Percentiles rank a stretch among this genome's conserved stretches.
Conservation (phyloP, 2,888 invertebrate genomes). For the Pristionchus maxplancki region DNA sequence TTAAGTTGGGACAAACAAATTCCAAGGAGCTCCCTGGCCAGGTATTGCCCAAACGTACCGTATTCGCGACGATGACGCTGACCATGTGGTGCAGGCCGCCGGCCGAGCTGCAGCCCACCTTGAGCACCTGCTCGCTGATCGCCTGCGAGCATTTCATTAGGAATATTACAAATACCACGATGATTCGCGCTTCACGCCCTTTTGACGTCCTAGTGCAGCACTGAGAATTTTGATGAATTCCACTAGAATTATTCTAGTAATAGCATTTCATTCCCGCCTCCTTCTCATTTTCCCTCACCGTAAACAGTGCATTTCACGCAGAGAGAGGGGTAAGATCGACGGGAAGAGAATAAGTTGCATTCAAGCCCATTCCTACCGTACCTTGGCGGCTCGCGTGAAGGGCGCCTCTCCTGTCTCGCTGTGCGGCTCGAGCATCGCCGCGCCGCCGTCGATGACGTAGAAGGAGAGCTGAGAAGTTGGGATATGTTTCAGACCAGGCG, state of each 20-base stretch:
- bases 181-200: too few species aligned
- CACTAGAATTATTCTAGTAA: too few species aligned
- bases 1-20: too few species aligned
- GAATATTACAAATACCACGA: background rate
- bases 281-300: too few species aligned
- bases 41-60: slow-evolving; percentile 54
- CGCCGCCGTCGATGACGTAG: slow-evolving; percentile 58
- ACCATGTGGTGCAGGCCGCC: slow-evolving; percentile 60
- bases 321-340: too few species aligned
- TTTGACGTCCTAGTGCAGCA: too few species aligned
- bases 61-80: slow-evolving; percentile 62
- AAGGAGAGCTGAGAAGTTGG: slow-evolving; percentile 51
- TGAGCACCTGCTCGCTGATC: slow-evolving; percentile 56
- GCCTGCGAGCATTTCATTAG: slow-evolving; percentile 44
- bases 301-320: too few species aligned
- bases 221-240: too few species aligned
- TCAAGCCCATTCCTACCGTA: too few species aligned
- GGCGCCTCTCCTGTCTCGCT: background rate
- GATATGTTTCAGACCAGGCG: background rate
- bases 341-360: too few species aligned
- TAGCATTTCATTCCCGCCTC: too few species aligned
- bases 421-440: slow-evolving; percentile 53
- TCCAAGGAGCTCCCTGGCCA: too few species aligned
- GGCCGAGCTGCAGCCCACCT: slow-evolving; percentile 55
- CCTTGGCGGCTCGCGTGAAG: slow-evolving; percentile 35